These are phyloP conservation scores for Nycticebus coucang DNA, from an alignment of 2,113 vertebrate genomes.

Conservation along the genomic window DNA sequence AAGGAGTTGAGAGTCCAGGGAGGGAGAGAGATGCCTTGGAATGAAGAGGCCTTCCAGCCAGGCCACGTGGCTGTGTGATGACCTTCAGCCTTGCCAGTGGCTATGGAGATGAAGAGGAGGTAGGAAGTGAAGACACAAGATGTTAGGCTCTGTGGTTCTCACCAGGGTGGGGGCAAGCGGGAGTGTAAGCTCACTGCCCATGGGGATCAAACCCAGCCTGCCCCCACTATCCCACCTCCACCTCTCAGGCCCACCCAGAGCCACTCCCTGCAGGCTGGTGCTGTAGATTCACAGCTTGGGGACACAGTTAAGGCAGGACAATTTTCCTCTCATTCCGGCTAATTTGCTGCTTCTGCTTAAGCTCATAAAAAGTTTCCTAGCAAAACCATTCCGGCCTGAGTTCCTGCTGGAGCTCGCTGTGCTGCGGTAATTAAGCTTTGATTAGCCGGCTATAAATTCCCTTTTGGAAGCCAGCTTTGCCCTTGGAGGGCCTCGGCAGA, in stretches of 20 bases:
- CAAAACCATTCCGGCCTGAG: slow-evolving; percentile 79
- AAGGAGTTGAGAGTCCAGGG: background rate
- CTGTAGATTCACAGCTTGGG: slow-evolving; percentile 65
- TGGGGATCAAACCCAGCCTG: background rate
- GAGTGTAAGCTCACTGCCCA: fast-evolving
- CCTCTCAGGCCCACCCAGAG: background rate
- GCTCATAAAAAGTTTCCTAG: slow-evolving; percentile 86
- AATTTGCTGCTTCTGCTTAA: slow-evolving; percentile 85
- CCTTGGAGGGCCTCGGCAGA: slow-evolving; percentile 58
- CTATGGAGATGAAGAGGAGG: background rate
- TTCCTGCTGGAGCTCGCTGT: slow-evolving; percentile 81
- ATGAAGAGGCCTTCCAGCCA: too few species aligned
- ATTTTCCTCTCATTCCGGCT: slow-evolving; percentile 82
- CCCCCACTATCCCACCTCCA: fast-evolving
- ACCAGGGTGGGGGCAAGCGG: fast-evolving
- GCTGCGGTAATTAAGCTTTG: slow-evolving; percentile 87
- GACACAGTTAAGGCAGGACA: slow-evolving; percentile 78
- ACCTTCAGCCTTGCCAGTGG: background rate
- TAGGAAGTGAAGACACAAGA: background rate
- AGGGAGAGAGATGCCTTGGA: background rate
- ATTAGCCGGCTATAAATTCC: slow-evolving; percentile 85
- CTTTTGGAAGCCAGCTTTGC: slow-evolving; percentile 67
- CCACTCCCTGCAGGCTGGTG: slow-evolving; percentile 34
- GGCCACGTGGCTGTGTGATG: background rate
- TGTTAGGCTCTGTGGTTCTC: background rate